Base-by-base conservation (phyloP, 1,140 invertebrate genomes). In the Diachasmimorpha longicaudata region DNA sequence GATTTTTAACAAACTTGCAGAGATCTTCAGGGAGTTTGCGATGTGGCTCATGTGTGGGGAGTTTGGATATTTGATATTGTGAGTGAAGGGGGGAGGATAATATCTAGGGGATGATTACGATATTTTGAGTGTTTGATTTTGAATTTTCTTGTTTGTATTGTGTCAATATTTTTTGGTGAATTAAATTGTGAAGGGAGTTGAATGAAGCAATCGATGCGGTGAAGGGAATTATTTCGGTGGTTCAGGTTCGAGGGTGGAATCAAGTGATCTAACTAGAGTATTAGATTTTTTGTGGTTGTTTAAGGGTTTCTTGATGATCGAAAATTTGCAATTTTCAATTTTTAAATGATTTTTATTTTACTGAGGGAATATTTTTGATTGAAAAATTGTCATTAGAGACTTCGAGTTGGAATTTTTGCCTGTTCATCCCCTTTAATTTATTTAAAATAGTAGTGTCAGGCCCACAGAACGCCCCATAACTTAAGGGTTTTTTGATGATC, bases 401-500 rank as follows among this genome's bases (percentile, higher is more conserved):
- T 2, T 42, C 11, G 4, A 42, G 11, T 4, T 10, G 3, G 14
- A 16, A 52, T 1, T 52, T 52, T n/a, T 52, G 37, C 31, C 3
- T 11, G 36, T 25, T 70, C 68, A 46, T 70, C 5, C 21, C 16
- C 66, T 13, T 6, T 3, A 31, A 31, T 70, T 10, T 11, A 5
- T 63, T 63, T 63, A 2, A 23, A 63, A 52, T 48, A 37, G 44
- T 16, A 70, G 42, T 80, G 73, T 83, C 81, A 70, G 69, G 78
- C 78, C 79, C 78, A 81, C 82, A 81, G 77, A 85, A 83, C 82
- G 82, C n/a, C n/a, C n/a, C n/a, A n/a, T n/a, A n/a, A n/a, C n/a
- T 31, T 31, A 31, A 31, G 31, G 2, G 31, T 31, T 31, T 6
- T 31, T 6, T 31, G 6, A 31, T 31, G 31, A 31, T 31, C 6